Evolutionary conservation across 2,888 invertebrate species (phyloP).

Genomic region (Phengaris arion): DNA sequence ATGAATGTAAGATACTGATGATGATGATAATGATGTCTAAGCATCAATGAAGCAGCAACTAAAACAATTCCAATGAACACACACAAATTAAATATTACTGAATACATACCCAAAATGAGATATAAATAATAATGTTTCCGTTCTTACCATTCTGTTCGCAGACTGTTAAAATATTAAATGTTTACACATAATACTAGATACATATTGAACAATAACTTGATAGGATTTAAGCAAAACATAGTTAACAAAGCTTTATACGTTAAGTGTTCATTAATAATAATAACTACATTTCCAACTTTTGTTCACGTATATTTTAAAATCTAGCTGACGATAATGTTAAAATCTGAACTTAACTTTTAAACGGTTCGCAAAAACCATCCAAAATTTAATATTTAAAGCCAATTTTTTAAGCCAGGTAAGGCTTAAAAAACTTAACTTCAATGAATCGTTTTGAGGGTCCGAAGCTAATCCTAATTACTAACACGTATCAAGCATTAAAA

Average conservation of each 20-base stretch:
- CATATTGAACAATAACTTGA: conserved; percentile 17
- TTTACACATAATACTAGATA: conserved; percentile 9
- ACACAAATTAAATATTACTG: conserved; percentile 15
- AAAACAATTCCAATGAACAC: background rate
- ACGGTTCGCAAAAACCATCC: too few relatives aligned
- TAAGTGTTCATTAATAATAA: background rate
- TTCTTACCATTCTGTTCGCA: background rate
- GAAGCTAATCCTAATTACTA: background rate
- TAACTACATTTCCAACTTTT: background rate
- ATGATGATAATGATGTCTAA: background rate
- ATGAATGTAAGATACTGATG: background rate
- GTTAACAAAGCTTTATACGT: background rate
- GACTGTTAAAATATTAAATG: conserved; percentile 23
- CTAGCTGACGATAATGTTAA: background rate
- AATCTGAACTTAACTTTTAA: too few relatives aligned
- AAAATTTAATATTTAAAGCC: too few relatives aligned
- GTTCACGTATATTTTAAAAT: background rate
- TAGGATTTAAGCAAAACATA: conserved; percentile 3
- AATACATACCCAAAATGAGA: conserved; percentile 9
- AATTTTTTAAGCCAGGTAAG: too few relatives aligned
- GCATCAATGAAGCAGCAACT: background rate
- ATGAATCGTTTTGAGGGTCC: too few relatives aligned
- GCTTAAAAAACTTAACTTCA: too few relatives aligned
- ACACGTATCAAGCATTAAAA: conserved; percentile 15
- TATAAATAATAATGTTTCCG: conserved; percentile 6